phyloP scores from a whole-genome alignment of 2,113 vertebrate species.

The Raphicerus campestris region DNA sequence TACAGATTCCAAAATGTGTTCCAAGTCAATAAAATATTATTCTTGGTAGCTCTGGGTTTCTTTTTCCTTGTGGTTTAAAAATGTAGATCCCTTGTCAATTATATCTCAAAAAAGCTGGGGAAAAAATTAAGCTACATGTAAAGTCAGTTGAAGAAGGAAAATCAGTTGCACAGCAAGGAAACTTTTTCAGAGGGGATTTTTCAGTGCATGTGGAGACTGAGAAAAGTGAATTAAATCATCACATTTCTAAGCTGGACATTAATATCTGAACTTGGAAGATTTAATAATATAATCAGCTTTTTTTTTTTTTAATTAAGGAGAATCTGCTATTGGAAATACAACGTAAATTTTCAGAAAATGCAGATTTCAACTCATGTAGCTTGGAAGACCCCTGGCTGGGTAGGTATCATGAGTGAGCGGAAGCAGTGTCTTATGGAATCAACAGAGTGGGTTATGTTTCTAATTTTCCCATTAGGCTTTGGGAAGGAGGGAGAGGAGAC shows the following conservation, averaged over 20 bases:
- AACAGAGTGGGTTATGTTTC: background rate
- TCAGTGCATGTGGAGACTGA: background rate
- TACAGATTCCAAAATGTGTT: conserved; percentile 18
- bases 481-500: background rate
- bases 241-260: background rate
- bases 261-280: background rate
- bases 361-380: background rate
- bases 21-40: conserved; percentile 47
- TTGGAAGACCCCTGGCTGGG: background rate
- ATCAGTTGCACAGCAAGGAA: background rate
- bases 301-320: background rate
- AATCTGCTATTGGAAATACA: background rate
- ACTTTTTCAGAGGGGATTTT: background rate
- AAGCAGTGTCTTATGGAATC: background rate
- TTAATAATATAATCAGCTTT: background rate
- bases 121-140: background rate
- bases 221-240: background rate
- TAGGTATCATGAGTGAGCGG: background rate
- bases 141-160: background rate
- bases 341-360: background rate
- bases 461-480: background rate
- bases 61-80: conserved; percentile 47
- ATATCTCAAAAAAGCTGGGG: background rate
- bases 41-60: conserved; percentile 17
- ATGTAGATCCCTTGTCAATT: background rate